Percentiles rank a stretch among this genome's conserved stretches.
These are phyloP conservation scores for Gallinago nigripennis DNA, from an alignment of 2,797 vertebrate species.

Conservation along the genomic window DNA sequence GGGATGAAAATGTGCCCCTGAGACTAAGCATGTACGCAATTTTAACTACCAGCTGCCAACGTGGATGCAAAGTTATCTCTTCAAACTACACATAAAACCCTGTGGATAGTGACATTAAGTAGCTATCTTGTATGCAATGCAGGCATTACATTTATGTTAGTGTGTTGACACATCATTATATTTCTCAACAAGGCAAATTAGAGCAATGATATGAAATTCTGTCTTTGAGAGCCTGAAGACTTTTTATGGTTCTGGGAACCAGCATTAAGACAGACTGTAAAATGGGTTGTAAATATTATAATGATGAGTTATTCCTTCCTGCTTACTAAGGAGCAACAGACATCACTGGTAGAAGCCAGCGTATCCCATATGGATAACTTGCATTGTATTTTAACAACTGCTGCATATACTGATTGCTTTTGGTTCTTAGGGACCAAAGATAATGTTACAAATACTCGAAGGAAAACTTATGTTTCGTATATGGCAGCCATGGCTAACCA, in stretches of 20 bases:
- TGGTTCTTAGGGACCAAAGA: not conserved
- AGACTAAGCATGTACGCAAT: conserved; percentile 12
- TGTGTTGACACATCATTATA: conserved; percentile 30
- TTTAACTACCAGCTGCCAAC: conserved; percentile 37
- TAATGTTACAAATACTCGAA: not conserved
- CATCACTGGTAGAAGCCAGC: not conserved
- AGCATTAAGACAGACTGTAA: conserved; percentile 44
- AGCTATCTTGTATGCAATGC: conserved; percentile 22
- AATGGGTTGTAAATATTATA: conserved; percentile 56
- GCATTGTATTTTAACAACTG: not conserved
- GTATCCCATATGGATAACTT: conserved; percentile 14
- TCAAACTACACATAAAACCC: not conserved
- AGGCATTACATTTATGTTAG: conserved; percentile 11
- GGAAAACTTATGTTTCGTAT: not conserved
- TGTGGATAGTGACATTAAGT: conserved; percentile 27
- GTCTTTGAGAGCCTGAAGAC: conserved; percentile 28
- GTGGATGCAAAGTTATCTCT: conserved; percentile 5
- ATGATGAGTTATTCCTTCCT: conserved; percentile 56
- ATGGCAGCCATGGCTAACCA: not conserved
- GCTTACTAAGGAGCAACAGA: conserved; percentile 47
- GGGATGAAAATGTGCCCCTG: conserved; percentile 24
- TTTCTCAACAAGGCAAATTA: conserved; percentile 59
- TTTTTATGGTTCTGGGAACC: conserved; percentile 41
- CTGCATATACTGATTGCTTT: not conserved
- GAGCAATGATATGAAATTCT: conserved; percentile 27